Evolutionary conservation across 2,113 vertebrate species (phyloP), one percentile per base, ranked within the genome.

Genomic region (Microcebus jonahi): DNA sequence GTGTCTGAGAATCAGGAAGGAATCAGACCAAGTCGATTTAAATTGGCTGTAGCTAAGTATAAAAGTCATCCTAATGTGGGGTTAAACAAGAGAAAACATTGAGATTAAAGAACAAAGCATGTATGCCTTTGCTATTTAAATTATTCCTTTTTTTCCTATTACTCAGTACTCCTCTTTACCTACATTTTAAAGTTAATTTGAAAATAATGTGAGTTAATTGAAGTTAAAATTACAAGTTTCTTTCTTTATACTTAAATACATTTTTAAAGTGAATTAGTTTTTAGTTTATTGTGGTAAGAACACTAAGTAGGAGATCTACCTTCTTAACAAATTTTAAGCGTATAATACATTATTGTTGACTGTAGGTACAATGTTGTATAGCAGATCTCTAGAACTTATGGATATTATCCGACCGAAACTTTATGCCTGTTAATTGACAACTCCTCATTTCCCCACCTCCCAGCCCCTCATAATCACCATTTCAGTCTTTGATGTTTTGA

Each of bases 151-250:
- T 67, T 53, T 45, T 80, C 50, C 77, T 68, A 57, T 76, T 82
- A 88, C 21, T 84, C 68, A 13, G 25, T 45, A 68, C 20, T 88
- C 18, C 29, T 82, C 55, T 85, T 96, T 55, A 70, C 29, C 29
- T 88, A 67, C 3, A 57, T 91, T 91, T 88, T 89, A 73, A 89
- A 73, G 17, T 95, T 67, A 95, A 55, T 42, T 92, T 88, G 34
- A 65, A 81, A 76, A 82, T 84, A 94, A 67, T 73, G 36, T 63
- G 50, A 86, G 29, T 89, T 79, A 87, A 90, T 7, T 91, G 7
- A 95, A 71, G 79, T 81, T 93, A 86, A 94, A 75, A 48, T 82
- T 65, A 70, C 85, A 39, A n/a, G 1, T 14, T 91, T 80, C 70
- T 55, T 55, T 80, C 2, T 50, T 77, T 73, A 61, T 65, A 42